Base-by-base conservation (phyloP, 2,888 invertebrate species). In the Sesia apiformis region DNA sequence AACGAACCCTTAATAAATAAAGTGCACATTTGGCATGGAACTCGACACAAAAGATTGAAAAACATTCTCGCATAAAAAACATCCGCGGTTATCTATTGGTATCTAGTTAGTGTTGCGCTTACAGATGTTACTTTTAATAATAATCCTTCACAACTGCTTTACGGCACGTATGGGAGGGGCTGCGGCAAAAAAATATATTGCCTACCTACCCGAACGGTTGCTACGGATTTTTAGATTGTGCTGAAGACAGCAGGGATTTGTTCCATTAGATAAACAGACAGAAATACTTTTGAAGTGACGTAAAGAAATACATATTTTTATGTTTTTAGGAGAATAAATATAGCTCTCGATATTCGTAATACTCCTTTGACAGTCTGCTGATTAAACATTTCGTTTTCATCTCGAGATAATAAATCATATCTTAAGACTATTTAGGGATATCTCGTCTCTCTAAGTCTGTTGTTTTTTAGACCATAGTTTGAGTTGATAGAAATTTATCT, bases 1-100 rank as follows among this genome's bases (percentile, higher is more conserved):
- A 23, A 23, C 23, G 23, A 23, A 23, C 72, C 84, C 85, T 86
- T 72, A 63, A 79, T 81, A 82, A 86, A 84, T 82, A 84, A 82
- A 80, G 76, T 70, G 82, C 79, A 81, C 88, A 88, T 86, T 88
- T 85, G 89, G 84, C 71, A 69, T 71, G 71, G 71, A 70, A 67
- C 68, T 67, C 71, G 69, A 78, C 70, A 87, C 84, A 88, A 87
- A 78, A 83, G 83, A 80, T 78, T 78, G 82, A 85, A 86, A 81
- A 84, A 74, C 74, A 73, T 74, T 69, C 66, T 67, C 72, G 69
- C 77, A 87, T 88, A 88, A 88, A 89, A 88, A 88, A 69, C 88
- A 87, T 80, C 85, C 82, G 88, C 76, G 84, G 86, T 85, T 86
- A 86, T 86, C 87, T 88, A 87, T 88, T 86, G 84, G 85, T 88